These are phyloP conservation scores for Sturnus vulgaris DNA, from an alignment of 2,113 vertebrate genomes.

Conservation along the genomic window DNA sequence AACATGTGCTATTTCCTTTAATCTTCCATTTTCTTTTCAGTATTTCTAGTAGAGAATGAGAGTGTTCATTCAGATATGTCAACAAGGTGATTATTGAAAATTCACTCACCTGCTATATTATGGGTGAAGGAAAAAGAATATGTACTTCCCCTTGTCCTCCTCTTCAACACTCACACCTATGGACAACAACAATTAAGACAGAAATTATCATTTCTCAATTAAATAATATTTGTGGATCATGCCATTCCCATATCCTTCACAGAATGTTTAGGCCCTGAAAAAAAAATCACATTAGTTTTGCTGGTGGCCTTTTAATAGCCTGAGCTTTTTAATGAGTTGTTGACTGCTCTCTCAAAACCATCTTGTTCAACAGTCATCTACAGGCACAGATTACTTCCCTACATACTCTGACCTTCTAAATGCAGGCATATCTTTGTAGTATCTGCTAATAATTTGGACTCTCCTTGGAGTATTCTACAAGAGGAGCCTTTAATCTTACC, in stretches of 20 bases:
- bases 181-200: neutral
- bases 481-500: neutral
- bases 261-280: neutral
- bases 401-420: neutral
- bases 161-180: neutral
- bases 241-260: neutral
- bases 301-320: neutral
- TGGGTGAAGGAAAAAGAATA: neutral
- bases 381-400: neutral
- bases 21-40: neutral
- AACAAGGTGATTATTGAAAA: neutral
- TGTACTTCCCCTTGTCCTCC: accelerated
- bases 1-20: neutral
- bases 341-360: neutral
- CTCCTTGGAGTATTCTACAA: neutral
- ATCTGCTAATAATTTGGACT: neutral
- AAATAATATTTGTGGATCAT: neutral
- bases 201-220: neutral
- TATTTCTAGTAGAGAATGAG: neutral
- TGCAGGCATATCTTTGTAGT: neutral
- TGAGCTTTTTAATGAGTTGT: neutral
- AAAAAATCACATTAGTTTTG: neutral
- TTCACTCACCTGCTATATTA: neutral
- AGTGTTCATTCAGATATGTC: neutral
- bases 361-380: neutral